Evolutionary conservation across 2,113 vertebrate genomes (phyloP).

Genomic region (Noctilio leporinus): DNA sequence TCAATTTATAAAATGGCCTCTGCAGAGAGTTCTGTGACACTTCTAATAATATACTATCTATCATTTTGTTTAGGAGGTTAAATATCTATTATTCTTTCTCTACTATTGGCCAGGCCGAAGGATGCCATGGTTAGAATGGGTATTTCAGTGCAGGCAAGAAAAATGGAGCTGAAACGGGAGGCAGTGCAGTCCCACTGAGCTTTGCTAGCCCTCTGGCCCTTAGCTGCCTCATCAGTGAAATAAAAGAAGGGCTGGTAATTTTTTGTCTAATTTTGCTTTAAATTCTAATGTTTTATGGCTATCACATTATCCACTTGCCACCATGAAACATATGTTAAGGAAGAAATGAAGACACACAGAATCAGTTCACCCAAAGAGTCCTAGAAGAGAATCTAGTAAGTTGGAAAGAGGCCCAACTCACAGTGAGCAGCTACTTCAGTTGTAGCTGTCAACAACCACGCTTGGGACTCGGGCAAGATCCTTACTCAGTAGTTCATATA

Average conservation of each 20-base stretch:
- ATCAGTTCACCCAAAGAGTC: not conserved
- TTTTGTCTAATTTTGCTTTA: not conserved
- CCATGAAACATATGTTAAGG: not conserved
- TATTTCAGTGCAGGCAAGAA: not conserved
- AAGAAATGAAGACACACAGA: not conserved
- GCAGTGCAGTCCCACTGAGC: fast-evolving
- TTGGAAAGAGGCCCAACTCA: not conserved
- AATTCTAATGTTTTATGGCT: not conserved
- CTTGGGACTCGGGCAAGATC: not conserved
- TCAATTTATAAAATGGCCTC: not conserved
- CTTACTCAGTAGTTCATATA: not conserved
- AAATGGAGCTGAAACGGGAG: not conserved
- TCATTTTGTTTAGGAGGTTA: not conserved
- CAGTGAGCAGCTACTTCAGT: not conserved
- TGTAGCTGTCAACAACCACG: not conserved
- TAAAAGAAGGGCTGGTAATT: not conserved
- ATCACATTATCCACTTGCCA: not conserved
- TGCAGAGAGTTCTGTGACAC: not conserved
- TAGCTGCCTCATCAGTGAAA: not conserved
- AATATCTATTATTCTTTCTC: not conserved
- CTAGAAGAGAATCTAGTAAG: not conserved
- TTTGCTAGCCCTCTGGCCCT: not conserved
- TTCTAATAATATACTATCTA: not conserved
- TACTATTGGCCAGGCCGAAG: not conserved
- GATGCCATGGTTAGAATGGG: not conserved